These are phyloP conservation scores for Meliscaeva auricollis DNA, from an alignment of 2,888 invertebrate genomes.

Conservation along the genomic window DNA sequence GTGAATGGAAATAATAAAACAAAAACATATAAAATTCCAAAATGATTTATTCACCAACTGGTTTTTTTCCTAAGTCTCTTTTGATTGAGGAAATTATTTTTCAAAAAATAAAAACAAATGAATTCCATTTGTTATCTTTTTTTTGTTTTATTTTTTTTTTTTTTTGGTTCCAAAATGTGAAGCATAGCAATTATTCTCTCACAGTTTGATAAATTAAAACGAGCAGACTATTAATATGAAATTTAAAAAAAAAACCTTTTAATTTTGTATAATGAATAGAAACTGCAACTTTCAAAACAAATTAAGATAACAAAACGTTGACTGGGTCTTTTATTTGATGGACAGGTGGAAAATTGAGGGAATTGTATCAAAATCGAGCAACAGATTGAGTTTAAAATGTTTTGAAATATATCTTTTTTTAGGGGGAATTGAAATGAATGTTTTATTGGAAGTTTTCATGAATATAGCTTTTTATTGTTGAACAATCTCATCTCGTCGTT, in stretches of 20 bases:
- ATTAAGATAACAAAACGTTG: slow-evolving; percentile 48
- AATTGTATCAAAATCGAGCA: slow-evolving; percentile 8
- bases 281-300: slow-evolving; percentile 55
- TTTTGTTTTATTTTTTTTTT: background rate
- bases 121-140: slow-evolving; percentile 14
- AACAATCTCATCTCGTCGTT: background rate
- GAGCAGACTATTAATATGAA: slow-evolving; percentile 13
- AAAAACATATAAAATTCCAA: background rate
- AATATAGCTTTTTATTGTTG: background rate
- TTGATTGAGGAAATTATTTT: slow-evolving; percentile 16
- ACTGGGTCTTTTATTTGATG: slow-evolving; percentile 28
- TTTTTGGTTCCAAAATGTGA: background rate
- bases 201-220: slow-evolving; percentile 33
- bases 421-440: background rate
- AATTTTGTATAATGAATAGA: slow-evolving; percentile 53
- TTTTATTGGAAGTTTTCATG: background rate
- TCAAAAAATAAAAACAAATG: slow-evolving; percentile 12
- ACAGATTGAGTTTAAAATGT: background rate
- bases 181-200: slow-evolving; percentile 1
- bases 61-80: background rate
- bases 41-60: slow-evolving; percentile 30
- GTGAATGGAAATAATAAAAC: background rate
- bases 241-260: slow-evolving; percentile 32
- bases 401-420: background rate
- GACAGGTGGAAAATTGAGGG: slow-evolving; percentile 19